These are phyloP conservation scores for Agrotis ipsilon DNA, from an alignment of 2,888 invertebrate species.

Conservation along the genomic window DNA sequence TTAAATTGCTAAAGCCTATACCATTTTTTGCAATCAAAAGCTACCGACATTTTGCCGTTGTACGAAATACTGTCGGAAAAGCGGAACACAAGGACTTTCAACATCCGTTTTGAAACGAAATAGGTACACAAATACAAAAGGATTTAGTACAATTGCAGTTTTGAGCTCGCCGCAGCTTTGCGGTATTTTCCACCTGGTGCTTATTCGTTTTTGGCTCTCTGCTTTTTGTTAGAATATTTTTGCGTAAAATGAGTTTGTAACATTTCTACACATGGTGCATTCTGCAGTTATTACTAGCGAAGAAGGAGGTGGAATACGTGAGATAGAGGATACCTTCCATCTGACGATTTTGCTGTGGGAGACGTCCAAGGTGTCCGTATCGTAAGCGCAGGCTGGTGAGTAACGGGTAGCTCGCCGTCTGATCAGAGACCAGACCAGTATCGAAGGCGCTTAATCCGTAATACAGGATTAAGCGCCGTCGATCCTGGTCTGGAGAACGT, in stretches of 20 bases:
- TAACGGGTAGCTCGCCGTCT: too few species aligned
- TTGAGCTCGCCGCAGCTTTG: background rate
- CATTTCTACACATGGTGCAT: too few species aligned
- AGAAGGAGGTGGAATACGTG: too few species aligned
- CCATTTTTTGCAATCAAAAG: constrained; percentile 47
- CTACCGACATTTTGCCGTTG: background rate
- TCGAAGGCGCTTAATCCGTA: too few species aligned
- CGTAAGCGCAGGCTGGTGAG: too few species aligned
- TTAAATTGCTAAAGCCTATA: constrained; percentile 13
- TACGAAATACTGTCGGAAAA: constrained; percentile 8
- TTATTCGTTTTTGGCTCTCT: constrained; percentile 6
- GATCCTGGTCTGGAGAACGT: too few species aligned
- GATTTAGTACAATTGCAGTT: constrained; percentile 13
- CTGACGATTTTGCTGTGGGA: too few species aligned
- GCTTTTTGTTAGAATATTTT: constrained; percentile 1
- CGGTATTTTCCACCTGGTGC: constrained; percentile 13
- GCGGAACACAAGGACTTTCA: constrained; percentile 19
- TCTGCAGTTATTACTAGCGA: too few species aligned
- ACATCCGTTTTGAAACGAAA: constrained; percentile 36
- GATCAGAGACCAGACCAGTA: too few species aligned
- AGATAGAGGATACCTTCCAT: too few species aligned
- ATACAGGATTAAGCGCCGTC: too few species aligned
- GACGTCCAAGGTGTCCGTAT: too few species aligned
- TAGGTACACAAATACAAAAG: constrained; percentile 19
- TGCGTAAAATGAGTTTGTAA: background rate